Conservation (phyloP, 2,888 invertebrate species). For the Drosophila anomelani region DNA sequence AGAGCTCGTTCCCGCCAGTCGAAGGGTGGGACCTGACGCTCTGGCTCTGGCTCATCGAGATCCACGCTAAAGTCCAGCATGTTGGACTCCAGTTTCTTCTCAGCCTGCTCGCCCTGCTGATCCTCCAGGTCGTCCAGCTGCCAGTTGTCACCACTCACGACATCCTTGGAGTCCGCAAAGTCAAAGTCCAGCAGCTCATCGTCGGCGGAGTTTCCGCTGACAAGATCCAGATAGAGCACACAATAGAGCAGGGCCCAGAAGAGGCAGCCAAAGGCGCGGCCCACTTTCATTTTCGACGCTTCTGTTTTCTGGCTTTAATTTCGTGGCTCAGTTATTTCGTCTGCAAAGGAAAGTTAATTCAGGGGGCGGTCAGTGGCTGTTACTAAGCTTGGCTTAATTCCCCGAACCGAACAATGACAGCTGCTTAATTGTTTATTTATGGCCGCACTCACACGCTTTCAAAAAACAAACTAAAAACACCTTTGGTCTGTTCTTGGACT, state of each 20-base stretch:
- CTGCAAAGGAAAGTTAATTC: constrained; percentile 67
- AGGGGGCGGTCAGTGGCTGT: constrained; percentile 63
- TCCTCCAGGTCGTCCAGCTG: constrained; percentile 72
- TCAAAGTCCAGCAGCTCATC: constrained; percentile 79
- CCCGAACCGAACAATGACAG: constrained; percentile 35
- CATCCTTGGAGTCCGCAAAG: constrained; percentile 80
- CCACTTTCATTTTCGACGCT: constrained; percentile 69
- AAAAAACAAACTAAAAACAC: constrained; percentile 38
- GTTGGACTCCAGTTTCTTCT: constrained; percentile 60
- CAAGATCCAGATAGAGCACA: constrained; percentile 64
- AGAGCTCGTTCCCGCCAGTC: constrained; percentile 85
- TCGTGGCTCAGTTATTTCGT: constrained; percentile 32
- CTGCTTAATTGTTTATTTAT: constrained; percentile 47
- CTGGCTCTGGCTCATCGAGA: constrained; percentile 64
- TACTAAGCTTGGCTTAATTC: constrained; percentile 54
- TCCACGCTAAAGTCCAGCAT: constrained; percentile 73
- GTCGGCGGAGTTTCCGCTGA: constrained; percentile 54
- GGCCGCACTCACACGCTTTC: constrained; percentile 68
- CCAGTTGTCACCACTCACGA: constrained; percentile 78
- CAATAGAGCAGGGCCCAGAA: constrained; percentile 74
- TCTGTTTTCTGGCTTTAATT: constrained; percentile 22
- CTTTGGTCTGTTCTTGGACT: constrained; percentile 37
- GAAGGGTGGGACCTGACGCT: constrained; percentile 69
- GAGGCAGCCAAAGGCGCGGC: constrained; percentile 58
- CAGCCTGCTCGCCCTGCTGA: constrained; percentile 48